Base-by-base conservation (phyloP, 2,113 vertebrate genomes). In the Solea senegalensis region DNA sequence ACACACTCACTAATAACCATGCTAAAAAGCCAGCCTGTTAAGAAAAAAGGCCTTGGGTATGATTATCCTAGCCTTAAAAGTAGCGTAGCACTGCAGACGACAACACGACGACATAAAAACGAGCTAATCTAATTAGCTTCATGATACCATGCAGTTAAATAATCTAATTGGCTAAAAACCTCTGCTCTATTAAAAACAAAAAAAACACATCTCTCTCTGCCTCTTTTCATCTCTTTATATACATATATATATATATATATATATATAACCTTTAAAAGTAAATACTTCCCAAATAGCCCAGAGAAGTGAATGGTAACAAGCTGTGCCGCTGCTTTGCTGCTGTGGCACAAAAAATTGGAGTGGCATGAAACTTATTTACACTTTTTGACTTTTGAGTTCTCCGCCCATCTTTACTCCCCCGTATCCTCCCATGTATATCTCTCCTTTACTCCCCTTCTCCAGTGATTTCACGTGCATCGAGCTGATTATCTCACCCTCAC, bases 121-220 rank as follows among this genome's bases (percentile, higher is more conserved):
- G 69, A 80, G 56, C 68, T 87, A 86, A 88, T 84, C 75, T 78
- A 87, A 90, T 90, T 88, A 85, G 40, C 80, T 45, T 40, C 1
- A 76, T 73, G 64, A 81, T 80, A 83, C 57, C 74, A 74, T 79
- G 80, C 78, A 68, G 83, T 88, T 85, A 86, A 90, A 86, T 88
- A 75, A 89, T 90, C 83, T 75, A 85, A 83, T 84, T 84, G 81
- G 68, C 65, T 81, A 74, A 89, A 83, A 72, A 63, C 74, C n/a
- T n/a, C n/a, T n/a, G n/a, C n/a, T n/a, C n/a, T n/a, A n/a, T n/a
- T n/a, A n/a, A n/a, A n/a, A n/a, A n/a, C n/a, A n/a, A n/a, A 44
- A 46, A 67, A 58, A 58, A 57, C 5, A 12, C 21, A 78, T 73
- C 67, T 51, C 50, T 44, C 16, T 48, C 62, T 78, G 59, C 73